phyloP scores from a whole-genome alignment of 1,140 invertebrate genomes.

The Pseudomyrmex dendroicus region DNA sequence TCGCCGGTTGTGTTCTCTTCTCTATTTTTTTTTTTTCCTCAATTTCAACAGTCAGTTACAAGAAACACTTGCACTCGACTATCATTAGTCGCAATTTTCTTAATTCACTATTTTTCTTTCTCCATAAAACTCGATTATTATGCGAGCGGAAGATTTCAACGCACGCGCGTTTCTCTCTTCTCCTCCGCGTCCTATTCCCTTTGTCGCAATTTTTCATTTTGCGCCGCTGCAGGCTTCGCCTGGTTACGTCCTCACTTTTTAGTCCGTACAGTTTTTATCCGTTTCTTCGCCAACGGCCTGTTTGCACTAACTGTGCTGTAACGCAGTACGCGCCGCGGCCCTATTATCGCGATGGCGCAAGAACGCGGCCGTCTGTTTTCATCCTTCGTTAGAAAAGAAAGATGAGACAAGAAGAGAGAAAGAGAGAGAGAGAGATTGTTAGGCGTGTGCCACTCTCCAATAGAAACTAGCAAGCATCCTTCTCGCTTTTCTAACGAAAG shows the following conservation, averaged over 20 bases:
- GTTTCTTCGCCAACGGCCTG: constrained; percentile 56
- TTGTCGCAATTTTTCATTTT: too few relatives aligned
- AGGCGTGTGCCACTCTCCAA: constrained; percentile 65
- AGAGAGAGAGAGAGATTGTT: constrained; percentile 49
- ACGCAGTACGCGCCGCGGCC: constrained; percentile 38
- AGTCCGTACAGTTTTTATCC: neutral
- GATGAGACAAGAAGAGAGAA: neutral
- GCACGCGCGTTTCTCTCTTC: neutral
- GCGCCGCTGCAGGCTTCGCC: neutral
- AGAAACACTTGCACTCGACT: neutral
- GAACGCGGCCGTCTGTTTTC: constrained; percentile 58
- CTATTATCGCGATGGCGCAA: constrained; percentile 67
- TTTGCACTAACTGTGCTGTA: constrained; percentile 54
- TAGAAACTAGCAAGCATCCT: constrained; percentile 61
- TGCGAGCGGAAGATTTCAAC: neutral
- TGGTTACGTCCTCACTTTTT: neutral
- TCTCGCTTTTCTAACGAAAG: constrained; percentile 48
- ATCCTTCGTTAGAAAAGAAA: constrained; percentile 12
- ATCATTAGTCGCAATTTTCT: neutral
- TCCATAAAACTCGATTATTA: constrained; percentile 6
- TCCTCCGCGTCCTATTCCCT: neutral
- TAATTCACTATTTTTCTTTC: neutral
- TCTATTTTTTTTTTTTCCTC: too few relatives aligned
- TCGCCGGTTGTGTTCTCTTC: too few relatives aligned
- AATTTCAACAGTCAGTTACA: too few relatives aligned